Evolutionary conservation across 1,140 invertebrate species (phyloP).

Genomic region (Lepidurus couesii): DNA sequence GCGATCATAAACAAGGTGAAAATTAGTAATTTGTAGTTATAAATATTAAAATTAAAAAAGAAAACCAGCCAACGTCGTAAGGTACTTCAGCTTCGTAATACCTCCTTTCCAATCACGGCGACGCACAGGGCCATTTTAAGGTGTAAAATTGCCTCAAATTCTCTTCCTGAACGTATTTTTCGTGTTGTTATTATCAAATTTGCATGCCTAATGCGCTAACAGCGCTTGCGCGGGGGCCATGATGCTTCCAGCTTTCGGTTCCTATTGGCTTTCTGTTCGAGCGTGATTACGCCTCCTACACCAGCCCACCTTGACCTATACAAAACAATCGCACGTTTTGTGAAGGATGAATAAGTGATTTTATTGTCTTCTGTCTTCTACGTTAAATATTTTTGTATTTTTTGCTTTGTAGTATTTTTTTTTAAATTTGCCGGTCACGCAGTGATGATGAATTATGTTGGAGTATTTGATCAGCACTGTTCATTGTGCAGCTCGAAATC

Average conservation of each 20-base stretch:
- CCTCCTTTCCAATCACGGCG: constrained; percentile 33
- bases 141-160: background rate
- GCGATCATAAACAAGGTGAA: constrained; percentile 40
- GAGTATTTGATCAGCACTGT: background rate
- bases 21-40: constrained; percentile 30
- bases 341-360: background rate
- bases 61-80: background rate
- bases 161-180: too few relatives aligned
- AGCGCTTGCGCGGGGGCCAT: too few relatives aligned
- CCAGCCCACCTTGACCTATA: background rate
- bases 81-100: background rate
- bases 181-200: too few relatives aligned
- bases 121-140: constrained; percentile 30
- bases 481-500: background rate
- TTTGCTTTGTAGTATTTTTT: too few relatives aligned
- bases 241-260: too few relatives aligned
- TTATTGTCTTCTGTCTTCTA: background rate
- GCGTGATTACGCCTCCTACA: too few relatives aligned
- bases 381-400: too few relatives aligned
- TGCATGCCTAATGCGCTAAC: too few relatives aligned
- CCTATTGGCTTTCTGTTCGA: too few relatives aligned
- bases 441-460: background rate
- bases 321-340: constrained; percentile 8
- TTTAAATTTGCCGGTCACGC: background rate
- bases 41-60: background rate